Evolutionary conservation across 2,113 vertebrate species (phyloP).

Genomic region (Atlantisia rogersi): DNA sequence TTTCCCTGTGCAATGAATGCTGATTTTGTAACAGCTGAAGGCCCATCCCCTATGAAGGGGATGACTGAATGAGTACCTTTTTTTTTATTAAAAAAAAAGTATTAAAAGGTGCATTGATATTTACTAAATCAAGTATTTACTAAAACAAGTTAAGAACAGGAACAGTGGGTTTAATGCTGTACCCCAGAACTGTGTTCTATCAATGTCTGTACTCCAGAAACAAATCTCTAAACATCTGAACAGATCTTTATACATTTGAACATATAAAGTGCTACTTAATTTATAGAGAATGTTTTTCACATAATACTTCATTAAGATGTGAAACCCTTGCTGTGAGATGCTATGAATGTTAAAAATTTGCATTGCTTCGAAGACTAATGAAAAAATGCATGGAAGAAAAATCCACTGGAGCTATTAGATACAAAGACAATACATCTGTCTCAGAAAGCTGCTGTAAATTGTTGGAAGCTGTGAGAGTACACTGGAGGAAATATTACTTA

Average conservation of each 20-base stretch:
- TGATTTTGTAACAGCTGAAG: not conserved
- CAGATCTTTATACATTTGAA: not conserved
- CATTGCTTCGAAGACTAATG: slow-evolving; percentile 14
- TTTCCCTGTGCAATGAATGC: not conserved
- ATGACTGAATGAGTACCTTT: not conserved
- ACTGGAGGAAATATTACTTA: not conserved
- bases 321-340: slow-evolving; percentile 6
- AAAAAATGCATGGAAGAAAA: not conserved
- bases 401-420: not conserved
- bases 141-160: not conserved
- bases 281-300: not conserved
- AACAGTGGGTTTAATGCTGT: not conserved
- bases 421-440: slow-evolving; percentile 11
- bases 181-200: not conserved
- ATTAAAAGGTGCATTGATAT: not conserved
- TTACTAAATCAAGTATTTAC: not conserved
- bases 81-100: not conserved
- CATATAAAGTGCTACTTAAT: not conserved
- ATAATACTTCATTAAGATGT: slow-evolving; percentile 13
- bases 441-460: not conserved
- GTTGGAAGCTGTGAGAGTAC: not conserved
- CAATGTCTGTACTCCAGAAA: not conserved
- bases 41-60: not conserved
- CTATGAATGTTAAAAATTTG: not conserved
- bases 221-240: not conserved